These are phyloP conservation scores for Geophilus truncorum DNA, from an alignment of 2,888 invertebrate genomes.

Conservation along the genomic window DNA sequence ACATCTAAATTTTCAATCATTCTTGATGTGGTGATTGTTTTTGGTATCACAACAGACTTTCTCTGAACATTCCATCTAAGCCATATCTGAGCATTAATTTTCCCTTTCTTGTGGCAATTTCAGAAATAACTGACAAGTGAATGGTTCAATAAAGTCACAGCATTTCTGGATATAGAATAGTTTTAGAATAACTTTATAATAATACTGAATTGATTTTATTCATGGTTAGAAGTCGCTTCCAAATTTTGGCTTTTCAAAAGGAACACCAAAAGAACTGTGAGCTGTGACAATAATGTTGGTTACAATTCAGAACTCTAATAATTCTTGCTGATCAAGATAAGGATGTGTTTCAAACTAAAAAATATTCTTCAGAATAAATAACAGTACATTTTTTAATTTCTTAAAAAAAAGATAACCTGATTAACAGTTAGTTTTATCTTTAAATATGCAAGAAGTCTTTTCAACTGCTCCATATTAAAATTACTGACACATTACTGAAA, in stretches of 20 bases:
- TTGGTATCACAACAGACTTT: constrained; percentile 71
- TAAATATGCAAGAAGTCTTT: constrained; percentile 58
- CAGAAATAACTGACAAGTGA: constrained; percentile 56
- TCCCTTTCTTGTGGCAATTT: constrained; percentile 60
- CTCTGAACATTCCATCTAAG: constrained; percentile 58
- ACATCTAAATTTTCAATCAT: constrained; percentile 63
- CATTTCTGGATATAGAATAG: too few species aligned
- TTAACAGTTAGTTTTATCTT: constrained; percentile 60
- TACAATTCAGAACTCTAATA: constrained; percentile 58
- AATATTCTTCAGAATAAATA: constrained; percentile 30
- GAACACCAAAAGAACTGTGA: constrained; percentile 73
- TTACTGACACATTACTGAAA: constrained; percentile 86
- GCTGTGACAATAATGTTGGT: constrained; percentile 66
- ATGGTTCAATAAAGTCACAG: constrained; percentile 65
- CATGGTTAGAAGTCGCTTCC: background rate
- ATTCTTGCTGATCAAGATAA: constrained; percentile 65
- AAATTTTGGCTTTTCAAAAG: constrained; percentile 58
- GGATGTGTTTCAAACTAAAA: constrained; percentile 71
- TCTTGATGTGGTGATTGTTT: constrained; percentile 71
- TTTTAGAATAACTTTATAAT: too few species aligned
- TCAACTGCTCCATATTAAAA: constrained; percentile 68
- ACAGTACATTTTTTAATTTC: background rate
- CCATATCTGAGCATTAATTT: constrained; percentile 56
- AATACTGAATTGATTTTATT: background rate
- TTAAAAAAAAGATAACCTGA: constrained; percentile 54